Base-by-base conservation (phyloP, 2,797 vertebrate species). In the Ara ararauna region DNA sequence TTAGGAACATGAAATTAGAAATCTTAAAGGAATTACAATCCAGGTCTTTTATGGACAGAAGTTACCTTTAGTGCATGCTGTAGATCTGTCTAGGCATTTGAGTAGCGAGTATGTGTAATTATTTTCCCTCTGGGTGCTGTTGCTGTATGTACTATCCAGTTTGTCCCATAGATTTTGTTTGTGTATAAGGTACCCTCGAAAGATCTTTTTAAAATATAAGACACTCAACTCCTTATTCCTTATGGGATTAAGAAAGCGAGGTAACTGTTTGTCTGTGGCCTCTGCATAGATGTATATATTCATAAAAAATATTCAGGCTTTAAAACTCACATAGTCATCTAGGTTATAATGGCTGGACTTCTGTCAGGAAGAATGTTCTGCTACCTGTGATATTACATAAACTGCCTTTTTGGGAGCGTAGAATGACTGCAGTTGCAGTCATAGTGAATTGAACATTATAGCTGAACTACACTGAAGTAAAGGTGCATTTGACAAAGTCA, bases 401-500 rank as follows among this genome's bases (percentile, higher is more conserved):
- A 80, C 73, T 91, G 56, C 61, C 36, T 87, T 95, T 95, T 82
- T 79, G 67, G 85, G 79, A 87, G 38, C 48, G 40, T 38, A 42
- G 62, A 91, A 88, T 67, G 85, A 68, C 51, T 83, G 62, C 65
- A 97, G 78, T 96, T 94, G 85, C n/a, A 81, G 90, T 83, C 89
- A 67, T 95, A 85, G 86, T 38, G 27, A 90, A 86, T 80, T 84
- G 87, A 92, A 82, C n/a, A 14, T 85, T 93, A 82, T 24, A 85
- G 76, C 58, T 86, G 79, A 92, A 88, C 76, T 68, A 68, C 32
- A 73, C 40, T 48, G 47, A 94, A 79, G 71, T 86, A 94, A 94
- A 89, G 74, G 65, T 88, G 77, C 60, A 45, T 96, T 93, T 94
- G 74, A 85, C 70, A 82, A 81, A 93, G 91, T 92, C 92, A 96